Percentiles rank a stretch among this genome's conserved stretches.
These are phyloP conservation scores for Phodopus roborovskii DNA, from an alignment of 2,113 vertebrate species.

Conservation along the genomic window DNA sequence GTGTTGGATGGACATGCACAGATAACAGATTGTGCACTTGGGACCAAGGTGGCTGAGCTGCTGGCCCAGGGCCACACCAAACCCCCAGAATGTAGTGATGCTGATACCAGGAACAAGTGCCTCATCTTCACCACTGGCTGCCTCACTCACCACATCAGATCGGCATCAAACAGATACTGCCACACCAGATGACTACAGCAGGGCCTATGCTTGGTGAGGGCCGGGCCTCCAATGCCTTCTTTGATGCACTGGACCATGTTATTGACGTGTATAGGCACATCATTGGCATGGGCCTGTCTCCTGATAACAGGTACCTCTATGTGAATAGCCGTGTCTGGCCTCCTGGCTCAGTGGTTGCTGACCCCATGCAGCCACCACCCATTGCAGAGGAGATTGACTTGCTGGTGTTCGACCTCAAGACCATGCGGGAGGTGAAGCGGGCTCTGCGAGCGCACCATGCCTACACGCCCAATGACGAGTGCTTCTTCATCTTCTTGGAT, in stretches of 20 bases:
- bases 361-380: constrained; percentile 96
- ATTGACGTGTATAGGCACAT: constrained; percentile 98
- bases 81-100: constrained; percentile 82
- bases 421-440: constrained; percentile 93
- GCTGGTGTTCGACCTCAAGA: constrained; percentile 96
- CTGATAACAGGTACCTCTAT: constrained; percentile 97
- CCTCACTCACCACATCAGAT: constrained; percentile 98
- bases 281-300: constrained; percentile 98
- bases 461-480: constrained; percentile 96
- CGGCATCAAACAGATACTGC: constrained; percentile 96
- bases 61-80: constrained; percentile 91
- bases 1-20: constrained; percentile 81
- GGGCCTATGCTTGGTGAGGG: constrained; percentile 96
- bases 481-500: constrained; percentile 98
- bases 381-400: constrained; percentile 97
- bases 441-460: constrained; percentile 94
- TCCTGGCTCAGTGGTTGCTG: constrained; percentile 91
- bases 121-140: constrained; percentile 98
- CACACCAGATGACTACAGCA: constrained; percentile 96
- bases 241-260: constrained; percentile 96
- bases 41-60: constrained; percentile 91
- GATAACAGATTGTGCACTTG: constrained; percentile 86
- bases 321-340: constrained; percentile 99
- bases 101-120: constrained; percentile 90
- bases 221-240: constrained; percentile 93